Evolutionary conservation across 2,113 vertebrate species (phyloP), one percentile per base, ranked within the genome.

Genomic region (Ptyas mucosa): DNA sequence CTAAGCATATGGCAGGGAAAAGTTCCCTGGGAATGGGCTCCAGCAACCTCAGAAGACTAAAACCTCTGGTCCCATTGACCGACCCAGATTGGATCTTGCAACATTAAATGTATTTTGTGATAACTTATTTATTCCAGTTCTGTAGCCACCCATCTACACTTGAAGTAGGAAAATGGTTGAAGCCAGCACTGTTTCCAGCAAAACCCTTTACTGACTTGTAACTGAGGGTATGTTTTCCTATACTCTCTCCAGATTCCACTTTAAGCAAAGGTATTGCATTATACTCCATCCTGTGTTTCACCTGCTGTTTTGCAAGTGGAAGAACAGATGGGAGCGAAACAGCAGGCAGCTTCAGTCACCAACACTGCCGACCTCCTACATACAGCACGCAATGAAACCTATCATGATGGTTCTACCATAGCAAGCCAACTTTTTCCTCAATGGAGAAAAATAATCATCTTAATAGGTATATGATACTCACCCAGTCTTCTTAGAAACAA

Each of bases 271-370:
- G 89, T 87, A 92, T 89, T 92, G 15, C 49, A 15, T 86, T 91
- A 87, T 91, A 34, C 61, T 46, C 57, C 75, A 54, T 89, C 53
- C 61, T 91, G 46, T 85, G 57, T 20, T 89, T 87, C 7, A 75
- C n/a, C 85, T 29, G 46, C 46, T 26, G 54, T 64, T 75, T 23
- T 93, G 81, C 53, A 91, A 94, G 90, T 89, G 49, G 43, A 91
- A 57, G 14, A 91, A 49, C 10, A 6, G 39, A 93, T 52, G 11
- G 14, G 85, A 94, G 91, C 9, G 52, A 93, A 91, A 51, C 86
- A 86, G 89, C 64, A 15, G 49, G 75, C 1, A 94, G 58, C 93
- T 85, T 87, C 61, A 90, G 89, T 11, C 75, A 51, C 89, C 85
- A 94, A 53, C 88, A 14, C 3, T 7, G 53, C 64, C 24, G 5